Base-by-base conservation (phyloP, 2,797 vertebrate genomes). In the Cynopterus sphinx region DNA sequence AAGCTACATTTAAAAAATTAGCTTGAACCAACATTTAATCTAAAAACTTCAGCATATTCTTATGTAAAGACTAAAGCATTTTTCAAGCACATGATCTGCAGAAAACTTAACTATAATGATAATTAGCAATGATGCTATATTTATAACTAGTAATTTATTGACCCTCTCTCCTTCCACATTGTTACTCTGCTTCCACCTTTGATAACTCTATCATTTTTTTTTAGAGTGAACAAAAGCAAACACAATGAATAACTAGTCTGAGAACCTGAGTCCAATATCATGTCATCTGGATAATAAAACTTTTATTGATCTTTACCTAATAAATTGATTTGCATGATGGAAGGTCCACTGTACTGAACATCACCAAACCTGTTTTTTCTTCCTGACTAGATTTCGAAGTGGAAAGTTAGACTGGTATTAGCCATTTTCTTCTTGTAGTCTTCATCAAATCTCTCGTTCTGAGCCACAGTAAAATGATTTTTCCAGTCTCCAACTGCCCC, bases 401-500 rank as follows among this genome's bases (percentile, higher is more conserved):
- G 78, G 91, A 97, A 97, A 13, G 28, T 85, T 57, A 98, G 77
- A 11, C 39, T 92, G 24, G 90, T 97, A 9, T 95, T 92, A 1
- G 87, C 89, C 97, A 98, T 98, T 51, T 94, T 98, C 86, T 92
- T 89, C 19, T 61, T 57, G 61, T 98, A 98, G 43, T 98, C 97
- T 65, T 97, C 93, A 55, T 98, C 90, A 81, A 98, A 98, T 26
- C 83, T 39, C 51, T 97, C 97, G 24, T 98, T 98, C 95, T 98
- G 98, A 36, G 98, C 97, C 73, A 98, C 97, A 3, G 97, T 97
- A 93, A 98, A 98, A 82, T 98, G 94, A 43, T 96, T 97, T 94
- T 98, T 98, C 98, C 98, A 98, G 39, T 98, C 98, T 46, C 98
- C 97, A 11, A 98, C 86, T 11, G n/a, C 36, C 16, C 98, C 98